A percentile compares a stretch with the other conserved stretches of the same genome.
phyloP scores from a whole-genome alignment of 2,888 invertebrate genomes.

The Drosophila borealis region DNA sequence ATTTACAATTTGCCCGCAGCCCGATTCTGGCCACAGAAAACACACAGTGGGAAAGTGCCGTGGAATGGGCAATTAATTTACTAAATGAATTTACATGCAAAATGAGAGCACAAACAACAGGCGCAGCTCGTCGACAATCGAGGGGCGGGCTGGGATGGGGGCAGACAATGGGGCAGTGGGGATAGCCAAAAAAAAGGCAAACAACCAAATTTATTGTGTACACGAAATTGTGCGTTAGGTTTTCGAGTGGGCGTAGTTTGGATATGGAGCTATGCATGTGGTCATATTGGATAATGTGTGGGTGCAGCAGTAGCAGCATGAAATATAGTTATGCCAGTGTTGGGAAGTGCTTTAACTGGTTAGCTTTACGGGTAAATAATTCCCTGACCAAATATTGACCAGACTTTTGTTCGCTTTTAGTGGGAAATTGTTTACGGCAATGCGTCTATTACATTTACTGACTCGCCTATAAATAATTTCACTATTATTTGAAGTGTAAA shows the following conservation, averaged over 20 bases:
- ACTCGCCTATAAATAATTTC: no score
- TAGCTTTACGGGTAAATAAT: conserved; percentile 1
- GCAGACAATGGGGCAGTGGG: conserved; percentile 14
- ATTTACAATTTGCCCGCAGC: conserved; percentile 39
- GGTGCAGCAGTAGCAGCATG: conserved; percentile 34
- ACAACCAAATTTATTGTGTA: conserved; percentile 55
- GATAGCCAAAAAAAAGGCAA: conserved; percentile 15
- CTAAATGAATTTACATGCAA: conserved; percentile 80
- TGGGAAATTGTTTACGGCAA: no score
- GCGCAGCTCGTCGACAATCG: not conserved
- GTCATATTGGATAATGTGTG: conserved; percentile 10
- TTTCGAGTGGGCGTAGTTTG: conserved; percentile 26
- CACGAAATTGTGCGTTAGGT: conserved; percentile 67
- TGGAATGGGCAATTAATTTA: conserved; percentile 78
- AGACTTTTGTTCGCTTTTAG: not conserved
- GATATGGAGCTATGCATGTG: conserved; percentile 3
- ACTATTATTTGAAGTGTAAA: not conserved
- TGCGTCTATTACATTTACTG: no score
- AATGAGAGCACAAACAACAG: conserved; percentile 65
- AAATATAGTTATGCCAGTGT: conserved; percentile 25
- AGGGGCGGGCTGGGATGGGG: not conserved
- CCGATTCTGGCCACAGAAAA: conserved; percentile 2
- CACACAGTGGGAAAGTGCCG: conserved; percentile 48
- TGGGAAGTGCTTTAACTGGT: conserved; percentile 2
- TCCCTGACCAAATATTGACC: not conserved